Evolutionary conservation across 92 coral and sea anemone species (phyloP), one percentile per base, ranked within the genome.

Genomic region (Ricordea florida): DNA sequence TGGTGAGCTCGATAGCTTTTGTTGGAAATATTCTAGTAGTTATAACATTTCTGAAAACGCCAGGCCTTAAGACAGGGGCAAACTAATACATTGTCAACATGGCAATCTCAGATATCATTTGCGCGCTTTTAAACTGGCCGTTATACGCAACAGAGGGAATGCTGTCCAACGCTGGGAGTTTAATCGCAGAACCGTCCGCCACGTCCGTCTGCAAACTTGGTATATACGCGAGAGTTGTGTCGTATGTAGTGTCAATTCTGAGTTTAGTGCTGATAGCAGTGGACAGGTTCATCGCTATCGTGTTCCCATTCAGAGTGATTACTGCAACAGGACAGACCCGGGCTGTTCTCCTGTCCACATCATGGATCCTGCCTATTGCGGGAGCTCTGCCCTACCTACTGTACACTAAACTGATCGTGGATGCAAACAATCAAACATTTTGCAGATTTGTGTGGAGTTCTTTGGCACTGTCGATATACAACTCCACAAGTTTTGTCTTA

Each of bases 181-280:
- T 61, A 5, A 13, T 61, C 25, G 6, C 68, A 11, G 18, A 61
- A 6, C 36, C 50, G 25, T 6, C n/a, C 48, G 46, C 67, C 9
- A 1, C 23, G 26, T 23, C 26, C 4, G 23, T 36, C 26, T 61
- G 68, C 68, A 61, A 61, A 35, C 14, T 61, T 0, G 68, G 68
- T 7, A 60, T 60, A 10, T 60, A 60, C 25, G 21, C 47, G 13
- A 18, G 31, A 22, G 47, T 48, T 3, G 33, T 61, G 1, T 61
- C 49, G 13, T 61, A 61, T 11, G 68, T 14, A 35, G 68, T 61
- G 32, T 61, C 68, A 0, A 40, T 61, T 38, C 11, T 24, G 33
- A 61, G 50, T 23, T 26, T 61, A 49, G 68, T 34, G 45, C 47
- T 59, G n/a, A 59, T 59, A 27, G 66, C 47, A 22, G 47, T 59